Percentiles rank a stretch among this genome's conserved stretches.
Conservation (phyloP, 1,140 invertebrate genomes). For the Augochlora pura region DNA sequence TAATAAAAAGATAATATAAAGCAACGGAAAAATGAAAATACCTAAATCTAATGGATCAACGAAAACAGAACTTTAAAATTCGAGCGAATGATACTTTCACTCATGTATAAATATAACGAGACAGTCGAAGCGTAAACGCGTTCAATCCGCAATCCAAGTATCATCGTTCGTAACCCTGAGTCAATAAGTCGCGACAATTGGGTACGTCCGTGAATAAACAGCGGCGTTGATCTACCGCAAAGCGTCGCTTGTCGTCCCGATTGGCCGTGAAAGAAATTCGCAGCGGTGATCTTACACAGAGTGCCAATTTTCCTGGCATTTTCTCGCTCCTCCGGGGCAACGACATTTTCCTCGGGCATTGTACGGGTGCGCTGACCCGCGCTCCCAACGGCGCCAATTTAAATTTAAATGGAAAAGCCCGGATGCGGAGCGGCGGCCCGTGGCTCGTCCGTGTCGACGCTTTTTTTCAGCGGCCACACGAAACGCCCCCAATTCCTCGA, state of each 20-base stretch:
- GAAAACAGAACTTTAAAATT: no score
- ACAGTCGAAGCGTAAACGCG: no score
- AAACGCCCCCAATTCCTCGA: constrained; percentile 23
- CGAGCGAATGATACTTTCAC: no score
- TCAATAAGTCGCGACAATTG: no score
- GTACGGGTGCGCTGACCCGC: constrained; percentile 32
- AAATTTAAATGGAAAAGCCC: constrained; percentile 50
- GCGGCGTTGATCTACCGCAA: neutral
- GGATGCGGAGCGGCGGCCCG: neutral
- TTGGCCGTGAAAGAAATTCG: neutral
- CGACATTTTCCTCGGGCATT: constrained; percentile 28
- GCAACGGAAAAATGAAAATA: no score
- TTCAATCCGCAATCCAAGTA: no score
- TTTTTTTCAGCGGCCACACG: constrained; percentile 22
- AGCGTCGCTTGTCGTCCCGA: neutral
- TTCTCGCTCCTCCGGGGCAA: constrained; percentile 20
- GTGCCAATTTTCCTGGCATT: constrained; percentile 30
- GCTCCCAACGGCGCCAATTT: constrained; percentile 30
- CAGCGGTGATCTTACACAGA: neutral
- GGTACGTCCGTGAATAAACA: neutral
- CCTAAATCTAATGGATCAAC: no score
- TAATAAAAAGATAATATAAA: no score
- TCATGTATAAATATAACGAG: no score
- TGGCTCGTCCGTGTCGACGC: neutral
- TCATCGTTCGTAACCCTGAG: no score